Percentiles rank a stretch among this genome's conserved stretches.
These are phyloP conservation scores for Brachirus orientalis DNA, from an alignment of 2,113 vertebrate genomes.

Conservation along the genomic window DNA sequence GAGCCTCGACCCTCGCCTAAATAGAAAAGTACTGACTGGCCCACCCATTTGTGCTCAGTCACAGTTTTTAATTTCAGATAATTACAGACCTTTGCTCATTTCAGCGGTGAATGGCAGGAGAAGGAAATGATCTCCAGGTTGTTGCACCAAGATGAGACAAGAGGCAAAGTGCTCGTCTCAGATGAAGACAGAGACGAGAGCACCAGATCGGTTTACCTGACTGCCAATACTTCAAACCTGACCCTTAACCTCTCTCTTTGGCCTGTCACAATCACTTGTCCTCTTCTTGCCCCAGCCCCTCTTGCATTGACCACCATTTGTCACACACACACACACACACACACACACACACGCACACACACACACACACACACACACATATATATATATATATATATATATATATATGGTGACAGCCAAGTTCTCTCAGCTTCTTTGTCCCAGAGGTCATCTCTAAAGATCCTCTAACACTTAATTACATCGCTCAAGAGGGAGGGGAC, in stretches of 20 bases:
- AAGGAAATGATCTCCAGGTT: conserved; percentile 15
- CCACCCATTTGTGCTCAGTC: neutral
- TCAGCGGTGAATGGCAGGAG: neutral
- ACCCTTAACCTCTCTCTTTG: conserved; percentile 68
- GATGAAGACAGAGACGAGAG: conserved; percentile 50
- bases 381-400: too few relatives aligned
- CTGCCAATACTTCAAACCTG: conserved; percentile 62
- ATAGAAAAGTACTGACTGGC: too few relatives aligned
- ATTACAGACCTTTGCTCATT: conserved; percentile 34
- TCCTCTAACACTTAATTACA: conserved; percentile 66
- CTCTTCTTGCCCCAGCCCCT: conserved; percentile 27
- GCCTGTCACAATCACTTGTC: conserved; percentile 73
- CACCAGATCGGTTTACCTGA: conserved; percentile 62
- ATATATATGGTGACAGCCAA: conserved; percentile 41
- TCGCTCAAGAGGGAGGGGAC: conserved; percentile 28
- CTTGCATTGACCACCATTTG: conserved; percentile 17
- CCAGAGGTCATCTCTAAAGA: conserved; percentile 57
- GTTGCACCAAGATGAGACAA: neutral
- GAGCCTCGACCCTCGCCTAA: too few relatives aligned
- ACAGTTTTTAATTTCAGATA: conserved; percentile 49
- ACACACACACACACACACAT: too few relatives aligned
- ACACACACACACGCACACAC: too few relatives aligned
- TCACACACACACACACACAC: too few relatives aligned
- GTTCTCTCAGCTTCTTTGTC: conserved; percentile 50
- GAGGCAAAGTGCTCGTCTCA: conserved; percentile 28